phyloP scores from a whole-genome alignment of 2,888 invertebrate species.

The Netelia fuscicornis region DNA sequence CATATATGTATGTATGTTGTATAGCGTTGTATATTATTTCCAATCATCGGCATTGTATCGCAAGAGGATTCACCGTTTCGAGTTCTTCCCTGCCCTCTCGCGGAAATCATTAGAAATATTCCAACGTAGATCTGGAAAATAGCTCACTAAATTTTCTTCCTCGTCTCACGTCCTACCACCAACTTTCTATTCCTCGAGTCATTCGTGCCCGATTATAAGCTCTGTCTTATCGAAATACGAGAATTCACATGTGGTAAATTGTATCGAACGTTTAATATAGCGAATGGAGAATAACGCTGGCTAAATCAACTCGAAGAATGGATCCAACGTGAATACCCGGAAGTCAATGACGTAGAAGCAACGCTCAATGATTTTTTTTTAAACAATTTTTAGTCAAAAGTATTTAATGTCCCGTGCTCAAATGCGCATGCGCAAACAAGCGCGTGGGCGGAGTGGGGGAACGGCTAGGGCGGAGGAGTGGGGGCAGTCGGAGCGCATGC shows the following conservation, averaged over 20 bases:
- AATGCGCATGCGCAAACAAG: not conserved
- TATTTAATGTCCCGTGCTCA: not conserved
- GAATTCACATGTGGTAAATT: no score
- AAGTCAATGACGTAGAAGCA: not conserved
- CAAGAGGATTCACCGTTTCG: slow-evolving; percentile 23
- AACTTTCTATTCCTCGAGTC: slow-evolving; percentile 52
- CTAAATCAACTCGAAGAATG: no score
- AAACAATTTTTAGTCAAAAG: not conserved
- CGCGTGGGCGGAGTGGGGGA: no score
- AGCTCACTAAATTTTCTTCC: slow-evolving; percentile 50
- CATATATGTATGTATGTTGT: slow-evolving; percentile 6
- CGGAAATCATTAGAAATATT: slow-evolving; percentile 57
- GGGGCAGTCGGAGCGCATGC: no score
- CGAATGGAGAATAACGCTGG: no score
- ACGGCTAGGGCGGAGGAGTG: no score
- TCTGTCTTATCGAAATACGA: no score
- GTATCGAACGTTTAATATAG: no score
- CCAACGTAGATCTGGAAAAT: slow-evolving; percentile 36
- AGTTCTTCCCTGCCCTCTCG: not conserved
- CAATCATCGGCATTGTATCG: slow-evolving; percentile 26
- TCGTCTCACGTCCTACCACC: slow-evolving; percentile 53
- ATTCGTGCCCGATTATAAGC: slow-evolving; percentile 53
- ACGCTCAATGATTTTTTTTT: not conserved
- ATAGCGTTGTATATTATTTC: slow-evolving; percentile 13
- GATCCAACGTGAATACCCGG: not conserved